Percentiles rank a stretch among this genome's conserved stretches.
Conservation (phyloP, 2,797 vertebrate species). For the Dermochelys coriacea region DNA sequence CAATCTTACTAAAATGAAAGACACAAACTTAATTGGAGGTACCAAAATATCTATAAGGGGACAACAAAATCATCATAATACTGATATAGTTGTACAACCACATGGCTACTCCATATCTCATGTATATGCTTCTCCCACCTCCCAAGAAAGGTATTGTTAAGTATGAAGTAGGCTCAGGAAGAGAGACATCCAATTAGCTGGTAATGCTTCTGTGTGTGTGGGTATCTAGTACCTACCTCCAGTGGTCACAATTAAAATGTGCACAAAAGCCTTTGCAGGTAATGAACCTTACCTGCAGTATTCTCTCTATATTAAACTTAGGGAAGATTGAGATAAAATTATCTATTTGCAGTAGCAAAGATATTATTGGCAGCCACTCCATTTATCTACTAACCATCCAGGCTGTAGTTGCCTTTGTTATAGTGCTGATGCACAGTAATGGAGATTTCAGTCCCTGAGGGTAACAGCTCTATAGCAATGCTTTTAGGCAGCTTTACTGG, state of each 20-base stretch:
- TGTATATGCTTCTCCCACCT: not conserved
- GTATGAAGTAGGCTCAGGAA: not conserved
- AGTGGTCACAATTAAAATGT: slow-evolving; percentile 13
- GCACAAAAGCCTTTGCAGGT: slow-evolving; percentile 11
- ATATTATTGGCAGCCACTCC: not conserved
- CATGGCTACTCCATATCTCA: not conserved
- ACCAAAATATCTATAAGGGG: slow-evolving; percentile 9
- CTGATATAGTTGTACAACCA: not conserved
- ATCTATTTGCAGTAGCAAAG: not conserved
- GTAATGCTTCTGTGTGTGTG: not conserved
- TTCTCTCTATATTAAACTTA: slow-evolving; percentile 27
- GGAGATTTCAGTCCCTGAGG: slow-evolving; percentile 49
- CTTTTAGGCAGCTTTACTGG: slow-evolving; percentile 49
- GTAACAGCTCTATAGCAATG: not conserved
- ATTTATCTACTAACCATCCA: not conserved
- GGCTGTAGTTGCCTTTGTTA: slow-evolving; percentile 22
- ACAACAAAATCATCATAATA: not conserved
- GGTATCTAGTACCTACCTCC: not conserved
- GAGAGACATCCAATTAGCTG: not conserved
- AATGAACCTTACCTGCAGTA: slow-evolving; percentile 3
- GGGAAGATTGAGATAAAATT: slow-evolving; percentile 14
- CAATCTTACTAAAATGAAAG: slow-evolving; percentile 50
- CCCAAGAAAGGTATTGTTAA: not conserved
- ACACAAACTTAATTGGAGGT: slow-evolving; percentile 8
- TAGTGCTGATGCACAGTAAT: slow-evolving; percentile 7